phyloP scores from a whole-genome alignment of 2,797 vertebrate genomes.

The Protosalanx chinensis region DNA sequence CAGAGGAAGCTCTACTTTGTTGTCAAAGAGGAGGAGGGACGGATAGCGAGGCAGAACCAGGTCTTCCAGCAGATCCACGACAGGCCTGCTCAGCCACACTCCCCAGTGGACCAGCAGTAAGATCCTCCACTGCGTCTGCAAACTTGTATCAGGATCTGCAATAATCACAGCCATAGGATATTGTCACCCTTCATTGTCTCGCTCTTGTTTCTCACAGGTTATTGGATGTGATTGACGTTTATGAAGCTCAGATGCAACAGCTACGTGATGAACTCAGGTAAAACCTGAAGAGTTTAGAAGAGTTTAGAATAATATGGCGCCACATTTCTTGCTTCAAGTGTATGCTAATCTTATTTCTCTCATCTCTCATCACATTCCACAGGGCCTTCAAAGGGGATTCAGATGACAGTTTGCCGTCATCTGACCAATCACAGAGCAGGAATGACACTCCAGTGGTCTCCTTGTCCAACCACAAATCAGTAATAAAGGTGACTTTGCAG shows the following conservation, averaged over 20 bases:
- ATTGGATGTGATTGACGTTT: conserved; percentile 75
- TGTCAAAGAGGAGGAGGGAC: conserved; percentile 71
- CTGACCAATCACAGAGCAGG: conserved; percentile 18
- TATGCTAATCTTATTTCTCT: neutral
- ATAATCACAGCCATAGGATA: neutral
- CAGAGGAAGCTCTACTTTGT: conserved; percentile 73
- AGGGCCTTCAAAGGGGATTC: conserved; percentile 67
- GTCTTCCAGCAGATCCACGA: conserved; percentile 73
- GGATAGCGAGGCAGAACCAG: conserved; percentile 66
- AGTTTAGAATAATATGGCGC: no score
- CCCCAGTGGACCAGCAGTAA: conserved; percentile 75
- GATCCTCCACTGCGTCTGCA: conserved; percentile 2
- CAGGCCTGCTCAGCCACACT: conserved; percentile 56
- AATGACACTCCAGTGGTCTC: conserved; percentile 55
- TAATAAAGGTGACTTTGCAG: conserved; percentile 71
- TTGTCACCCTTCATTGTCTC: no score
- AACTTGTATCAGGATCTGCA: neutral
- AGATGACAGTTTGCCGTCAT: conserved; percentile 14
- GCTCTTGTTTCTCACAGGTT: neutral
- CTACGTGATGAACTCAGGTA: conserved; percentile 75
- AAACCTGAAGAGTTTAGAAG: conserved; percentile 1
- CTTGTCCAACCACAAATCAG: conserved; percentile 68
- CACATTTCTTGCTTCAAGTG: neutral
- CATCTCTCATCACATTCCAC: conserved; percentile 9
- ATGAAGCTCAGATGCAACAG: conserved; percentile 77